Evolutionary conservation across 2,888 invertebrate species (phyloP), one percentile per base, ranked within the genome.

Genomic region (Eutolmus rufibarbis): DNA sequence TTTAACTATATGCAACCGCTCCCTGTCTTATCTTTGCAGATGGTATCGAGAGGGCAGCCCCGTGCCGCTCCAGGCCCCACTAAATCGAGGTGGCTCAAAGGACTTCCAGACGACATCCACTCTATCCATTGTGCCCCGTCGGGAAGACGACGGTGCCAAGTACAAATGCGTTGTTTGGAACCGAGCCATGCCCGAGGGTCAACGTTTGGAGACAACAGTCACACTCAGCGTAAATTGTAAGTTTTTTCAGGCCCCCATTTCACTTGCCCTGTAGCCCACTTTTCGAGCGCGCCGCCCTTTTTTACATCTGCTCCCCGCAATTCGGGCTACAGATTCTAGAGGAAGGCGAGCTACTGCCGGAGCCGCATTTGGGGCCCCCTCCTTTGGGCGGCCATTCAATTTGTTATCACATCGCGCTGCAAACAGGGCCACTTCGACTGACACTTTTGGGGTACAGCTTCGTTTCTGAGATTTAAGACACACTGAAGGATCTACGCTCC

Each of bases 121-220:
- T 9, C 93, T 98, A 82, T 94, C 95, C 40, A 93, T 98, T 89
- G 95, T 94, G 88, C 98, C 98, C 4, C 94, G 95, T 43, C 95
- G 96, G 89, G 96, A 97, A 89, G 97, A 98, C 92, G 97, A 98
- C 91, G 96, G 96, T 12, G 96, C 97, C 88, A 94, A 95, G 85
- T 97, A 96, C 93, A 95, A 96, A 88, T 98, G 98, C 92, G 96
- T 96, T 89, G 97, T 98, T 85, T 96, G 96, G 94, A 98, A 98
- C 93, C 94, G 98, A 78, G 98, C 98, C 89, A 96, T 98, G 95
- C 94, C 95, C 0, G 95, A 96, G 88, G 96, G 96, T 74, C 95
- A 95, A 88, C 96, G 96, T 90, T 93, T 97, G 89, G 97, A 97
- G 90, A 95, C 97, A 19, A 95, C 95, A 16, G 96, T 97, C 89